These are phyloP conservation scores for Hololepta plana DNA, from an alignment of 2,888 invertebrate species.

Conservation along the genomic window DNA sequence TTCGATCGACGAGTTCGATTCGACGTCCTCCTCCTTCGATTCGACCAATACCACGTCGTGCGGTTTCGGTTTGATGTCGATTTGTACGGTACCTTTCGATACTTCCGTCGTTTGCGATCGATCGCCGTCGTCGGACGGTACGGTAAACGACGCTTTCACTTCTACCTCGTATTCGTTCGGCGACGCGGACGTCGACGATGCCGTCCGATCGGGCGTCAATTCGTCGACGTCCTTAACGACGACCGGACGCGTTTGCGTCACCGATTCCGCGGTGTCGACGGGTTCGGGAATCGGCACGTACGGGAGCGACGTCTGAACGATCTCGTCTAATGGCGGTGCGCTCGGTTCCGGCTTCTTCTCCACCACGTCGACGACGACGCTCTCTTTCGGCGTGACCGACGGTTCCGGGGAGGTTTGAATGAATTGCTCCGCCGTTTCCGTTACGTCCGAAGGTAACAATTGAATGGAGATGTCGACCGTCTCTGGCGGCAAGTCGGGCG, in stretches of 20 bases:
- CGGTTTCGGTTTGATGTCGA: slow-evolving; percentile 4
- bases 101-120: slow-evolving; percentile 6
- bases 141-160: slow-evolving; percentile 36
- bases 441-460: slow-evolving; percentile 13
- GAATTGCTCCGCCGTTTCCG: slow-evolving; percentile 19
- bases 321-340: too few relatives aligned
- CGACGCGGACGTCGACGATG: slow-evolving; percentile 25
- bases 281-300: too few relatives aligned
- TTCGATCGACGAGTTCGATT: too few relatives aligned
- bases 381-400: slow-evolving; percentile 13
- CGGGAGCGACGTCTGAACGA: too few relatives aligned
- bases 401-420: slow-evolving; percentile 36
- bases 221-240: slow-evolving; percentile 18
- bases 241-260: slow-evolving; percentile 41
- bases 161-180: slow-evolving; percentile 40
- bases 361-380: too few relatives aligned
- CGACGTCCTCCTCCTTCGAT: slow-evolving; percentile 8
- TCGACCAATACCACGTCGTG: slow-evolving; percentile 8
- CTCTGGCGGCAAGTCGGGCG: slow-evolving; percentile 17
- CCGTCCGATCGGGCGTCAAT: slow-evolving; percentile 8
- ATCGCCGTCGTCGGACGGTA: slow-evolving; percentile 22
- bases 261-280: slow-evolving; percentile 25
- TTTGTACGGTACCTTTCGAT: slow-evolving; percentile 3
- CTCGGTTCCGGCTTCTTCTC: not conserved
- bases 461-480: slow-evolving; percentile 16